phyloP scores from a whole-genome alignment of 2,797 vertebrate species.

The Cheirogaleus major region DNA sequence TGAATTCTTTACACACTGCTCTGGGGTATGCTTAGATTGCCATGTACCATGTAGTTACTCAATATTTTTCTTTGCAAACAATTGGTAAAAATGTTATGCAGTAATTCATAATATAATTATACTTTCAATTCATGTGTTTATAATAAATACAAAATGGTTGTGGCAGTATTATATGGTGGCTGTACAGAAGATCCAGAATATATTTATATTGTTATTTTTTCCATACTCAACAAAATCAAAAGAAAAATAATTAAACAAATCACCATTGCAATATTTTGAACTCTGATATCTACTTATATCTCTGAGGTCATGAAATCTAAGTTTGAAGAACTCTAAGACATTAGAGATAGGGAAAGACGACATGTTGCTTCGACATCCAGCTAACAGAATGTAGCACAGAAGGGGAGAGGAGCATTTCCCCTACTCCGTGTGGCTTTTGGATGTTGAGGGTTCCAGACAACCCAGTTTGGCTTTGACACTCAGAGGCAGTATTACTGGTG shows the following conservation, averaged over 20 bases:
- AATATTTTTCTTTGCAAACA: neutral
- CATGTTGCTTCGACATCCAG: neutral
- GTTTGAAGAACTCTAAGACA: neutral
- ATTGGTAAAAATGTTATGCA: neutral
- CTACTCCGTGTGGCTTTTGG: neutral
- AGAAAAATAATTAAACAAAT: neutral
- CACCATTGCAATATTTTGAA: neutral
- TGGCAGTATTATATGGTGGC: neutral
- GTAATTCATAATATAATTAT: neutral
- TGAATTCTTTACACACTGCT: neutral
- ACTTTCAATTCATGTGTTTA: neutral
- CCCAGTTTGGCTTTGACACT: neutral
- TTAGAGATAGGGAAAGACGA: neutral
- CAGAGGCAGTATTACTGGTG: neutral
- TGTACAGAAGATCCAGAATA: neutral
- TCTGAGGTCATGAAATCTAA: neutral
- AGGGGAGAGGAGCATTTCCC: fast-evolving
- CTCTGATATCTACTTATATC: neutral
- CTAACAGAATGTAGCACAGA: neutral
- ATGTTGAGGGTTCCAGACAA: neutral
- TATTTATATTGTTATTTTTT: neutral
- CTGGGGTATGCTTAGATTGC: neutral
- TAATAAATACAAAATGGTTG: neutral
- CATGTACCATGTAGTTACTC: neutral
- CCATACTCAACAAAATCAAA: neutral